Percentiles rank a stretch among this genome's conserved stretches.
Conservation (phyloP, 2,797 vertebrate species). For the Kryptolebias ocellatus region DNA sequence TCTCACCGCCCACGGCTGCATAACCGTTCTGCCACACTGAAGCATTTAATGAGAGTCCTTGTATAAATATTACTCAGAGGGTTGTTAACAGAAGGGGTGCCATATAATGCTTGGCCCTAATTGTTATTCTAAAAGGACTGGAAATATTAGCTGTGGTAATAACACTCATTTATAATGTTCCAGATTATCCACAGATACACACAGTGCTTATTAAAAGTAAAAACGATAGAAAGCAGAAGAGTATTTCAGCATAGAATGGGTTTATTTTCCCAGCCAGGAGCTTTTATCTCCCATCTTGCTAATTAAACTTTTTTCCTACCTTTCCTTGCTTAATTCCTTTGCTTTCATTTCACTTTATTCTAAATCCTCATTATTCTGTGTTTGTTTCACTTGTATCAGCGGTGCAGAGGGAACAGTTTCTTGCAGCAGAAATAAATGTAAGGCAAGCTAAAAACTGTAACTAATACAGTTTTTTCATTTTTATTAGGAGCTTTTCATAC, state of each 20-base stretch:
- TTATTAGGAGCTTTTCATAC: slow-evolving; percentile 33
- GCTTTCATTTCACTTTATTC: slow-evolving; percentile 14
- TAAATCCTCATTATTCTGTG: slow-evolving; percentile 53
- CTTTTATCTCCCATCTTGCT: slow-evolving; percentile 34
- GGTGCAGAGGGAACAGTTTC: slow-evolving; percentile 14
- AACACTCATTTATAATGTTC: slow-evolving; percentile 11
- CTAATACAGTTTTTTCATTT: not conserved
- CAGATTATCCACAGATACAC: slow-evolving; percentile 7
- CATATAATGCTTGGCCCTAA: slow-evolving; percentile 12
- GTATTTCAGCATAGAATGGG: slow-evolving; percentile 25
- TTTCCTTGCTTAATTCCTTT: not conserved
- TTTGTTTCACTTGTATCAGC: slow-evolving; percentile 36
- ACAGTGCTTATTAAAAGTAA: not conserved
- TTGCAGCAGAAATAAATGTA: slow-evolving; percentile 19
- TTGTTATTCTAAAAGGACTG: slow-evolving; percentile 18
- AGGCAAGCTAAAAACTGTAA: slow-evolving; percentile 10
- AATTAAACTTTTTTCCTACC: slow-evolving; percentile 20
- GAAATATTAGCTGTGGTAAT: slow-evolving; percentile 4
- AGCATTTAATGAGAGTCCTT: slow-evolving; percentile 63
- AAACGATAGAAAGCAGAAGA: slow-evolving; percentile 27
- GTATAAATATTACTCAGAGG: slow-evolving; percentile 42
- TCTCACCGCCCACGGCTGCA: slow-evolving; percentile 50
- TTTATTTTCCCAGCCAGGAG: slow-evolving; percentile 35
- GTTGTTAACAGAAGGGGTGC: slow-evolving; percentile 17
- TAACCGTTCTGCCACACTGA: slow-evolving; percentile 64